Base-by-base conservation (phyloP, 2,888 invertebrate species). In the Siphonodentalium dalli region DNA sequence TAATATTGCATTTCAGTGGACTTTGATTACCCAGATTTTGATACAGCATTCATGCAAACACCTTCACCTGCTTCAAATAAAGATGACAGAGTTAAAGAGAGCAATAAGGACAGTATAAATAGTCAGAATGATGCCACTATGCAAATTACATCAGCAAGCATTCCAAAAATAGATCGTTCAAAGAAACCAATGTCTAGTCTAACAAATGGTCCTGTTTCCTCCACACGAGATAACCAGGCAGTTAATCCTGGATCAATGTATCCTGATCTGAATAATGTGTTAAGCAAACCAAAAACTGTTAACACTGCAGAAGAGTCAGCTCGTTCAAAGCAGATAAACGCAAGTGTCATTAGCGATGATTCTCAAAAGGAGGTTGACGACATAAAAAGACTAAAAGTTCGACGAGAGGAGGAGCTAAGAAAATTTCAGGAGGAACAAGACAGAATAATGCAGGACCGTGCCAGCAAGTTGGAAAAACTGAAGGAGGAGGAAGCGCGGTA, bases 391-490 rank as follows among this genome's bases (percentile, higher is more conserved):
- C 37, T 58, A 13, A 63, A 65, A 24, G 55, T 41, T 26, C 39
- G 58, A 39, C 65, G 61, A 44, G 50, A 61, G 37, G 63, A 64
- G 35, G 68, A 67, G 33, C 33, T 66, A 24, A 29, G 42, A 4
- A 51, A 55, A 26, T 49, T 63, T 21, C 54, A 66, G 31, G 43
- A 46, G 24, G 58, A 67, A 40, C 54, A 54, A 38, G 83, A 68
- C 1, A 57, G 45, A 20, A 52, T 69, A 38, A 21, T 45, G 2
- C 33, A 47, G 31, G 67, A 67, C 46, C 56, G 65, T 21, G 84
- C 85, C 76, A 84, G 87, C 67, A 68, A 87, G 28, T 82, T 87
- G 6, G 82, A 84, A 48, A 85, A 84, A 48, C 35, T 71, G 46
- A 54, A 55, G 37, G 40, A 49, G 5, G 66, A 68, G 39, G 62